phyloP scores from a whole-genome alignment of 2,797 vertebrate species.

The Thripadectes ignobilis region DNA sequence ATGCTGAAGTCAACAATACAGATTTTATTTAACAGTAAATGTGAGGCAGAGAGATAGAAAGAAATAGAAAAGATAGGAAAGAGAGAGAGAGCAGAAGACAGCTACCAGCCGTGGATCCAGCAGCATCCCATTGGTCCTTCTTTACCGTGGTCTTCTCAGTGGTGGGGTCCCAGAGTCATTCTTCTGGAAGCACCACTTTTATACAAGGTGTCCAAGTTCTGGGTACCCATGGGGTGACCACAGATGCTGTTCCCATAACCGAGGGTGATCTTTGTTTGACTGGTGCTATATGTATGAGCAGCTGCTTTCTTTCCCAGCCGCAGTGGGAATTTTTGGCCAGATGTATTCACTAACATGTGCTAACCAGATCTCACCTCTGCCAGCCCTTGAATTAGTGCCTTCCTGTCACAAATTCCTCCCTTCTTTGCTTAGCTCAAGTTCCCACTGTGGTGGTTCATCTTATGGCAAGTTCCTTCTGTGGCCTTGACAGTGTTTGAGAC shows the following conservation, averaged over 20 bases:
- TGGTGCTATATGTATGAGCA: neutral
- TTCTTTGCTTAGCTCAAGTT: neutral
- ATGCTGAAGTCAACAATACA: neutral
- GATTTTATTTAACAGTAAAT: neutral
- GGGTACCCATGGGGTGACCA: neutral
- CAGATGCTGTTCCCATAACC: neutral
- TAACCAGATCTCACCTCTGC: neutral
- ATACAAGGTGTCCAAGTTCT: neutral
- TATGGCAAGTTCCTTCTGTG: neutral
- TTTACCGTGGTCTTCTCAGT: neutral
- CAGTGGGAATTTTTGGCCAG: neutral
- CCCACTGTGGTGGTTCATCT: neutral
- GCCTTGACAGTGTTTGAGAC: neutral
- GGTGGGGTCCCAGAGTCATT: neutral
- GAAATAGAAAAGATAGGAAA: neutral
- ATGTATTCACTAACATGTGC: neutral
- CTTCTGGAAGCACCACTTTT: neutral
- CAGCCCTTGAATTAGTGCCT: neutral
- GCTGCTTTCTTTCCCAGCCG: neutral
- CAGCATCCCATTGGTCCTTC: neutral
- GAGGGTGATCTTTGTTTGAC: neutral
- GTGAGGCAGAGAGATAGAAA: neutral
- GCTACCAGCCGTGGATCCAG: neutral
- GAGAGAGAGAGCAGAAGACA: neutral
- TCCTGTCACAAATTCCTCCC: neutral